phyloP scores from a whole-genome alignment of 2,888 invertebrate genomes.

The Mesodorylaimus sp. region DNA sequence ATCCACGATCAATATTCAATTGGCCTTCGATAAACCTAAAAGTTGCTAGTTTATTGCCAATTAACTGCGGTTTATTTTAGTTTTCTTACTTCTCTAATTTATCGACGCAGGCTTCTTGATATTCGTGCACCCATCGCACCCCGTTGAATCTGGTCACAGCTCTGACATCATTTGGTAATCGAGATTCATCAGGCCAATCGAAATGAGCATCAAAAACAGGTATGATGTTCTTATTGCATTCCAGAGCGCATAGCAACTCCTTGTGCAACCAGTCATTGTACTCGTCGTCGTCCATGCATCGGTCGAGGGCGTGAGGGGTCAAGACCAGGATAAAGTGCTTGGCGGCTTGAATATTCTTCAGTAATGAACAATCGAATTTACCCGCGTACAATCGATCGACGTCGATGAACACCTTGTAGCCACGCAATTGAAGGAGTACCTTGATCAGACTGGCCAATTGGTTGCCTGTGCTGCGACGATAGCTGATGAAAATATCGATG shows the following conservation, averaged over 20 bases:
- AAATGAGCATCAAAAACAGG: constrained; percentile 83
- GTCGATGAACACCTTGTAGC: constrained; percentile 80
- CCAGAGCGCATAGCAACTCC: constrained; percentile 44
- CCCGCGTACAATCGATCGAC: constrained; percentile 88
- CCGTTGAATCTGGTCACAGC: constrained; percentile 87
- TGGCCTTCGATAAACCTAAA: no score
- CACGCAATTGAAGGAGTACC: constrained; percentile 78
- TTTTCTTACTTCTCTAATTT: constrained; percentile 95
- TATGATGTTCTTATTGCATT: constrained; percentile 86
- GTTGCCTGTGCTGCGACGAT: constrained; percentile 75
- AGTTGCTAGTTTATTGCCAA: no score
- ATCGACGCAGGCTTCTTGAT: constrained; percentile 78
- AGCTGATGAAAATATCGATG: constrained; percentile 90
- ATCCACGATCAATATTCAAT: no score
- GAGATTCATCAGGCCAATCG: constrained; percentile 77
- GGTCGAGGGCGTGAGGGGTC: constrained; percentile 74
- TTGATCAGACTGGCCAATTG: constrained; percentile 43
- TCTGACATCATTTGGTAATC: constrained; percentile 81
- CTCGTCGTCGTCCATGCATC: constrained; percentile 71
- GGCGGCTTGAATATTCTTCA: constrained; percentile 87
- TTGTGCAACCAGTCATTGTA: constrained; percentile 95
- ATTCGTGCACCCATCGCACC: constrained; percentile 43
- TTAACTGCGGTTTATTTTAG: no score
- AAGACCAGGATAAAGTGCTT: constrained; percentile 83
- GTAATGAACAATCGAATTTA: constrained; percentile 85